Evolutionary conservation across 1,140 invertebrate genomes (phyloP), one percentile per base, ranked within the genome.

Genomic region (Drosophila aff.): DNA sequence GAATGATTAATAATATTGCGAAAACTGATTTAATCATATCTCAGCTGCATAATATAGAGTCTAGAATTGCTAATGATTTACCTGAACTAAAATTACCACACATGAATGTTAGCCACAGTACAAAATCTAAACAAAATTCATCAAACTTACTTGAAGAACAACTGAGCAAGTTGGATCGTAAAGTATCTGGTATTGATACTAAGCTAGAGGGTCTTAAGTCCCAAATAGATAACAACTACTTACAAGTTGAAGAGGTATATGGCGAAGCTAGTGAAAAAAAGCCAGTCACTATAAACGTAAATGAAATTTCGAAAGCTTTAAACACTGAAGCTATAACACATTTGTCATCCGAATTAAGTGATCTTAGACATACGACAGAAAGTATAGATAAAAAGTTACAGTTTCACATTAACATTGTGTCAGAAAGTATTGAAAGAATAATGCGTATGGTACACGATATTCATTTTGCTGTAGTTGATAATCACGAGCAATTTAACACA

Each of bases 251-350:
- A 69, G 96, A 97, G 72, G 96, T 97, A 59, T 97, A 97, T 74
- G 96, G 96, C 0, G 96, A 97, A 89, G 96, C 96, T 2, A 97
- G 96, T 81, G 97, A 97, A 81, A 97, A 97, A 92, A 97, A 97
- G 77, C 96, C 96, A 0, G 95, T 97, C 5, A 96, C 96, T 81
- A 95, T 96, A 93, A 96, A 96, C 84, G 95, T 96, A 15, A 94
- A 96, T 36, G 96, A 97, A 90, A 96, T 96, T 43, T 96, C 96
- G 0, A 97, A 97, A 93, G 95, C 96, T 13, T 94, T 97, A 83
- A 97, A 95, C 82, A 94, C 95, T 21, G 96, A 97, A 93, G 95
- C 96, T 28, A 95, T 96, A 92, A 96, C 95, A 80, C 96, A 96
- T 92, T 95, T 96, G 6, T 95, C 95, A 15, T 95, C 96, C 82